Evolutionary conservation across 2,113 vertebrate genomes (phyloP).

Genomic region (Diadophis punctatus): DNA sequence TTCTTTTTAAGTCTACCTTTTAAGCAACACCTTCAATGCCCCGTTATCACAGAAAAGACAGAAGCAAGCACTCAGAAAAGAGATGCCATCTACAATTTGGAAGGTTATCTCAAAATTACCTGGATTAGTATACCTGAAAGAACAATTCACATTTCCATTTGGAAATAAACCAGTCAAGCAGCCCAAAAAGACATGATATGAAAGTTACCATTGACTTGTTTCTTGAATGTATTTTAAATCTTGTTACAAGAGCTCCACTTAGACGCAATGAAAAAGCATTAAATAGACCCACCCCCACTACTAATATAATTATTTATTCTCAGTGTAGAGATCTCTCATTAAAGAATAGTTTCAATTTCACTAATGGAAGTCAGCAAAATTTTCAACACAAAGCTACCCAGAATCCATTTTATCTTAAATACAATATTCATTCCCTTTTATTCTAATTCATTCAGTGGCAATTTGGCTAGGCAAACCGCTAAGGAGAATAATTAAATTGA

Average conservation of each 20-base stretch:
- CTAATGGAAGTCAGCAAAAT: constrained; percentile 12
- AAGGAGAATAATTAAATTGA: constrained; percentile 50
- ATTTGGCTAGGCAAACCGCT: constrained; percentile 30
- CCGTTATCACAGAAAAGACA: background rate
- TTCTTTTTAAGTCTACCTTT: background rate
- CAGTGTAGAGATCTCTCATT: background rate
- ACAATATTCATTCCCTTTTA: constrained; percentile 14
- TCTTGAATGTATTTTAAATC: background rate
- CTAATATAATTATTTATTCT: background rate
- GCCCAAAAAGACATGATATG: background rate
- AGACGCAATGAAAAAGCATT: background rate
- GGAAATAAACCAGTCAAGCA: background rate
- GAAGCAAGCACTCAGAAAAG: background rate
- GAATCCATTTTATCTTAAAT: background rate
- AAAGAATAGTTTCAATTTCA: constrained; percentile 21
- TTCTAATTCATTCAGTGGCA: constrained; percentile 18
- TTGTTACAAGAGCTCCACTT: no score
- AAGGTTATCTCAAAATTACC: background rate
- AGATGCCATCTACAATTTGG: background rate
- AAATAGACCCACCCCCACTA: background rate
- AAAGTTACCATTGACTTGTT: constrained; percentile 2
- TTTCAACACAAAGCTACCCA: constrained; percentile 7
- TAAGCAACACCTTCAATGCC: background rate
- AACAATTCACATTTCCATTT: background rate
- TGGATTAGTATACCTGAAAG: background rate